These are phyloP conservation scores for Psettodes erumei DNA, from an alignment of 2,113 vertebrate genomes.

Conservation along the genomic window DNA sequence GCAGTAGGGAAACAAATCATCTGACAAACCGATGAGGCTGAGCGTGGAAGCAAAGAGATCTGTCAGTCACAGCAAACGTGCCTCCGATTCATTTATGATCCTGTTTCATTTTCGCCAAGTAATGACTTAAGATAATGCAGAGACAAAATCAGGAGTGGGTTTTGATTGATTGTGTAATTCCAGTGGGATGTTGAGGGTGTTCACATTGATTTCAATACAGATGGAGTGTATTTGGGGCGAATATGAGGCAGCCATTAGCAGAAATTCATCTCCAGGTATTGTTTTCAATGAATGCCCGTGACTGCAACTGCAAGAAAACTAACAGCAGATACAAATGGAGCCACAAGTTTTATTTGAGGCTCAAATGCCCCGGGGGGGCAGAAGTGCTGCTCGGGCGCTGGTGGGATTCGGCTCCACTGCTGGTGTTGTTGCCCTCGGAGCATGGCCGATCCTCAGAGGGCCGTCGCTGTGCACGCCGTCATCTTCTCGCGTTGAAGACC, in stretches of 20 bases:
- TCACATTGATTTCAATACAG: constrained; percentile 16
- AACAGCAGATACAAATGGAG: not conserved
- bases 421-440: constrained; percentile 48
- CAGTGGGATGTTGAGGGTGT: not conserved
- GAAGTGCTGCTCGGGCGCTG: not conserved
- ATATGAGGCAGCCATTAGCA: not conserved
- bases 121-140: constrained; percentile 29
- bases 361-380: constrained; percentile 20
- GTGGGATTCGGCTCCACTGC: constrained; percentile 41
- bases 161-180: constrained; percentile 32
- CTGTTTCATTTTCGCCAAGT: constrained; percentile 22
- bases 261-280: constrained; percentile 6
- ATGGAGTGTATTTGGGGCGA: not conserved
- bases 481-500: constrained; percentile 66
- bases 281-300: not conserved
- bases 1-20: not conserved
- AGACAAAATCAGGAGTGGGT: not conserved
- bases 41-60: not conserved
- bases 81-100: constrained; percentile 25
- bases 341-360: constrained; percentile 16
- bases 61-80: constrained; percentile 9
- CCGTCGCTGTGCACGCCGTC: constrained; percentile 52
- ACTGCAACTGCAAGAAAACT: not conserved
- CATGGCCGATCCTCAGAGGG: constrained; percentile 62
- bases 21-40: constrained; percentile 4